Percentiles rank a stretch among this genome's conserved stretches.
Conservation (phyloP, 2,113 vertebrate species). For the Hippoglossus stenolepis region DNA sequence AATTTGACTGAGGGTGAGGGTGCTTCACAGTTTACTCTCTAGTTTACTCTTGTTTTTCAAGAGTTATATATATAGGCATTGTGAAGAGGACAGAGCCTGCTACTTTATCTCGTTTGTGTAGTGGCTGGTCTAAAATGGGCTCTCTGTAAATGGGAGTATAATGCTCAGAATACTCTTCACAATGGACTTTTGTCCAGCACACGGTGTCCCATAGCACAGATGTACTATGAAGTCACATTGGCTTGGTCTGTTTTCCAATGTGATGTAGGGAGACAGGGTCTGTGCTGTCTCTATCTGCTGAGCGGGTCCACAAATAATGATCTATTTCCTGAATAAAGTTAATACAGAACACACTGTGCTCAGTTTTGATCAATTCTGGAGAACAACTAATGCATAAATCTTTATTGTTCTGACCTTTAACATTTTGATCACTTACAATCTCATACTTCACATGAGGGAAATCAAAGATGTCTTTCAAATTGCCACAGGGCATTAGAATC, state of each 20-base stretch:
- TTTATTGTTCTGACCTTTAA: no score
- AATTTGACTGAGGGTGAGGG: not conserved
- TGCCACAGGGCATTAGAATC: not conserved
- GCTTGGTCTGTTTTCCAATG: conserved; percentile 10
- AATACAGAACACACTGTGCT: not conserved
- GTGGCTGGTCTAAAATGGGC: conserved; percentile 28
- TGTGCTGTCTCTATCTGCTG: not conserved
- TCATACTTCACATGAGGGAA: no score
- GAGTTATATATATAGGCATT: conserved; percentile 1
- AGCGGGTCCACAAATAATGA: not conserved
- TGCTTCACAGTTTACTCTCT: not conserved
- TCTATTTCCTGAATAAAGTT: not conserved
- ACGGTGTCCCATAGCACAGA: conserved; percentile 46
- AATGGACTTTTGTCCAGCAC: conserved; percentile 55
- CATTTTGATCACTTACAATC: no score
- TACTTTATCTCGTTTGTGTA: conserved; percentile 39
- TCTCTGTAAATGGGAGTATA: conserved; percentile 32
- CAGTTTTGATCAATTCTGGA: not conserved
- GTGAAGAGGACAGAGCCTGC: conserved; percentile 24
- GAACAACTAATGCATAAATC: no score
- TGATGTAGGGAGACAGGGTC: not conserved
- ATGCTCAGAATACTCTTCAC: conserved; percentile 37
- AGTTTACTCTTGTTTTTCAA: not conserved
- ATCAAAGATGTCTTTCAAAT: not conserved
- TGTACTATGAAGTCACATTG: conserved; percentile 16